These are phyloP conservation scores for Dromius quadrimaculatus DNA, from an alignment of 2,888 invertebrate genomes.

Conservation along the genomic window DNA sequence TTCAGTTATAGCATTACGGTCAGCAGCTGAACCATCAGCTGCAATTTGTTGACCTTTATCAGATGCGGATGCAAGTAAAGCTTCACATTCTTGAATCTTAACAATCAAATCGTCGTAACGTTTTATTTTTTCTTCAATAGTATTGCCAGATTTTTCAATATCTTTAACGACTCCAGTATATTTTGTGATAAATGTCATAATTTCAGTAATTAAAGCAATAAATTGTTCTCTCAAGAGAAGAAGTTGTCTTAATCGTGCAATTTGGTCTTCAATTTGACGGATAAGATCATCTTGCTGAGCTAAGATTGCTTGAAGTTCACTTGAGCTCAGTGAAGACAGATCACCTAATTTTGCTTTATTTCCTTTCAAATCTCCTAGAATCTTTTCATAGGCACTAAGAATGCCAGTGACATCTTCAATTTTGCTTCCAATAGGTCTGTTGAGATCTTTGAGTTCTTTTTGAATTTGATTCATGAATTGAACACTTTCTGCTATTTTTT, in stretches of 20 bases:
- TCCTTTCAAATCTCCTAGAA: conserved; percentile 81
- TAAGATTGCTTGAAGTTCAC: conserved; percentile 83
- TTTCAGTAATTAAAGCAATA: conserved; percentile 86
- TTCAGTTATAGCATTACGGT: conserved; percentile 88
- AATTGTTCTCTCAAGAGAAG: conserved; percentile 89
- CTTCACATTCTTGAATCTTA: conserved; percentile 92
- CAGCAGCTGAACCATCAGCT: conserved; percentile 88
- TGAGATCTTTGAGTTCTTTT: conserved; percentile 83
- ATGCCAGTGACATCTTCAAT: conserved; percentile 92
- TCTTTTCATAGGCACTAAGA: conserved; percentile 81
- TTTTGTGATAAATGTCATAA: conserved; percentile 87
- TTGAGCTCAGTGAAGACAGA: conserved; percentile 80
- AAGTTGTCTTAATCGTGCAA: conserved; percentile 83
- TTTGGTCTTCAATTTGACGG: conserved; percentile 86
- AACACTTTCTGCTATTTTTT: conserved; percentile 82
- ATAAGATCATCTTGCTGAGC: conserved; percentile 89
- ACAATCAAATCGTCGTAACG: conserved; percentile 87
- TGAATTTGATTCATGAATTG: conserved; percentile 87
- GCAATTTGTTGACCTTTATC: conserved; percentile 96
- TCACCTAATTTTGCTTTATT: conserved; percentile 83
- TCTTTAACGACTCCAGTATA: conserved; percentile 88
- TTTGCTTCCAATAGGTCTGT: conserved; percentile 87
- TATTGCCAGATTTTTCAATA: conserved; percentile 85
- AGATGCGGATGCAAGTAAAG: conserved; percentile 84
- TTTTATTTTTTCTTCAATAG: conserved; percentile 88